Base-by-base conservation (phyloP, 2,888 invertebrate species). In the Andrena hattorfiana region DNA sequence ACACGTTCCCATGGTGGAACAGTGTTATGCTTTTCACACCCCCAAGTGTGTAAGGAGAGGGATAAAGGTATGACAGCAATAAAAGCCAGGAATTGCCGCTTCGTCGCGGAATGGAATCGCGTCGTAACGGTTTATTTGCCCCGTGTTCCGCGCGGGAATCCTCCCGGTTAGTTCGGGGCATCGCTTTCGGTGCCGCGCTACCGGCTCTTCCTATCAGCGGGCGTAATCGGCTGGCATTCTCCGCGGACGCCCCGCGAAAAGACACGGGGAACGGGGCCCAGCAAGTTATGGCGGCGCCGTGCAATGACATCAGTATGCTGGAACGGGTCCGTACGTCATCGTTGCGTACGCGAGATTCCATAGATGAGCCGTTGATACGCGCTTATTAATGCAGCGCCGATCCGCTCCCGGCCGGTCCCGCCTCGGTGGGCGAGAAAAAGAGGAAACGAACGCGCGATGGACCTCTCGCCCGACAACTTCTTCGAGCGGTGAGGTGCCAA, bases 251-350 rank as follows among this genome's bases (percentile, higher is more conserved):
- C 79, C 74, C 73, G 71, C 81, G 77, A 82, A 87, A 83, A 84
- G 80, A 85, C 84, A 84, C 82, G 86, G 87, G 80, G 77, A 84
- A 79, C 84, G 32, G 63, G 59, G 56, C 10, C 42, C 67, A 28
- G 77, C 71, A 88, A 91, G 85, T 92, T 92, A 93, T 90, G 87
- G 92, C 90, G 89, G 88, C 89, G 88, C 88, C 89, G 87, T 54
- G 90, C 92, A 92, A 93, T 93, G 90, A 91, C 92, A 92, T 92
- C 90, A 89, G 93, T 92, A 92, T 92, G 87, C 87, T 87, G 89
- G 85, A 90, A 89, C 92, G 88, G 89, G 90, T 91, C 89, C 87
- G 91, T 91, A 90, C 87, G 90, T 92, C 92, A 92, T 92, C 90
- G 90, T 88, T 87, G 86, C 89, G 90, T 90, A 89, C 90, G 85